Evolutionary conservation across 2,888 invertebrate genomes (phyloP).

Genomic region (Choristoneura rosaceana): DNA sequence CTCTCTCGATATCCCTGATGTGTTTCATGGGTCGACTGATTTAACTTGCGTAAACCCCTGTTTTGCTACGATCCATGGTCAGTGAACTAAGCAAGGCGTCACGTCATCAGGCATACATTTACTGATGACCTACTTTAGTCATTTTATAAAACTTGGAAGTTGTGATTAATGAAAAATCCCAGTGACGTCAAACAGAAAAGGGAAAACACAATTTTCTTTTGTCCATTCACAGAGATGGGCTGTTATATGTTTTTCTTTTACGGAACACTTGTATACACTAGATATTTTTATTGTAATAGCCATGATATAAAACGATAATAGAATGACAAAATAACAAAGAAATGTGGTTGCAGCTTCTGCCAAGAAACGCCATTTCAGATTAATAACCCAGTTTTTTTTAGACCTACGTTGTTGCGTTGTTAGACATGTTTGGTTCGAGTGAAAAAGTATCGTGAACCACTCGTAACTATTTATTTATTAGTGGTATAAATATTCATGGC

Average conservation of each 20-base stretch:
- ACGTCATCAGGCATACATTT: not conserved
- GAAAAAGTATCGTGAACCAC: not conserved
- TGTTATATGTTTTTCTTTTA: not conserved
- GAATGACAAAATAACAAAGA: not conserved
- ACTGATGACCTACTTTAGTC: not conserved
- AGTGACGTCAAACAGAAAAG: not conserved
- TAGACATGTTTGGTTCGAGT: not conserved
- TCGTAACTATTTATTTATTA: not conserved
- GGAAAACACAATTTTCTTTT: not conserved
- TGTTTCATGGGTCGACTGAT: no score
- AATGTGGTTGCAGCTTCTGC: not conserved
- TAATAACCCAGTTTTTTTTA: not conserved
- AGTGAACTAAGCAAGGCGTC: no score
- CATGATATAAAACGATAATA: not conserved
- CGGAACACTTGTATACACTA: not conserved
- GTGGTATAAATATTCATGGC: not conserved
- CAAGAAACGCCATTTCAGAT: not conserved
- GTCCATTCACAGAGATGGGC: not conserved
- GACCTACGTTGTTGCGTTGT: not conserved
- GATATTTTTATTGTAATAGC: slow-evolving; percentile 1
- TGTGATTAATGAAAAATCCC: slow-evolving; percentile 6
- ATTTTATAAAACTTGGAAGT: not conserved
- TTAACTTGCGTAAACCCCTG: no score
- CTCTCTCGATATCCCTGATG: no score
- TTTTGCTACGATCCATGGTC: no score